phyloP scores from a whole-genome alignment of 2,797 vertebrate species.

The Macrochelys suwanniensis region DNA sequence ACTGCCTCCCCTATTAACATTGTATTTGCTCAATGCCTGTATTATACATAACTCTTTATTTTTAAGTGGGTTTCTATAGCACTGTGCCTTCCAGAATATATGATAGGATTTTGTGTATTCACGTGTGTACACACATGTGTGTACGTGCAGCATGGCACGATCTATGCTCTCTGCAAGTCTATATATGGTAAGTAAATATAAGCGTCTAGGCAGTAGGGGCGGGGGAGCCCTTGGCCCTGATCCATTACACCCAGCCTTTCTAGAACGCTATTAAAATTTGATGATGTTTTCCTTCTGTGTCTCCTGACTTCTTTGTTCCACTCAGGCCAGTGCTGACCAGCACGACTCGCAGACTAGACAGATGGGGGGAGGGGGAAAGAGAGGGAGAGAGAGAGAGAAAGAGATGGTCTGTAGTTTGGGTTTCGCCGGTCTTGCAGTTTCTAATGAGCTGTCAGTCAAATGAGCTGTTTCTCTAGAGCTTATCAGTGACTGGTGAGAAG shows the following conservation, averaged over 20 bases:
- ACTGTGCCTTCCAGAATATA: background rate
- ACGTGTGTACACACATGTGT: fast-evolving
- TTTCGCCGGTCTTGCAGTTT: conserved; percentile 70
- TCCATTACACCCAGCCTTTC: conserved; percentile 81
- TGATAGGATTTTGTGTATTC: background rate
- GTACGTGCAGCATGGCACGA: conserved; percentile 56
- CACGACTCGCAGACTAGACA: conserved; percentile 53
- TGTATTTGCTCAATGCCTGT: background rate
- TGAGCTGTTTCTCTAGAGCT: conserved; percentile 69
- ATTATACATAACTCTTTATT: background rate
- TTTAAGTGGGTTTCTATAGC: conserved; percentile 7
- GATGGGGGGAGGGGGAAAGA: background rate
- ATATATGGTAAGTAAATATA: conserved; percentile 70
- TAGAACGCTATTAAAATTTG: conserved; percentile 77
- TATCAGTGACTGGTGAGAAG: conserved; percentile 70
- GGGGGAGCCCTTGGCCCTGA: conserved; percentile 69
- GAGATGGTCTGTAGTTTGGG: conserved; percentile 56
- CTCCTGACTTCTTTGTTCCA: conserved; percentile 77
- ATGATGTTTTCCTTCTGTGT: conserved; percentile 76
- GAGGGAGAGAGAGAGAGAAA: background rate
- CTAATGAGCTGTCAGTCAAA: conserved; percentile 78
- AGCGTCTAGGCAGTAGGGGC: conserved; percentile 28
- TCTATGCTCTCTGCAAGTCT: background rate
- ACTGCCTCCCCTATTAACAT: conserved; percentile 42
- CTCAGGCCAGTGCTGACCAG: conserved; percentile 79